Base-by-base conservation (phyloP, 2,888 invertebrate species). In the Siphlonurus alternatus region DNA sequence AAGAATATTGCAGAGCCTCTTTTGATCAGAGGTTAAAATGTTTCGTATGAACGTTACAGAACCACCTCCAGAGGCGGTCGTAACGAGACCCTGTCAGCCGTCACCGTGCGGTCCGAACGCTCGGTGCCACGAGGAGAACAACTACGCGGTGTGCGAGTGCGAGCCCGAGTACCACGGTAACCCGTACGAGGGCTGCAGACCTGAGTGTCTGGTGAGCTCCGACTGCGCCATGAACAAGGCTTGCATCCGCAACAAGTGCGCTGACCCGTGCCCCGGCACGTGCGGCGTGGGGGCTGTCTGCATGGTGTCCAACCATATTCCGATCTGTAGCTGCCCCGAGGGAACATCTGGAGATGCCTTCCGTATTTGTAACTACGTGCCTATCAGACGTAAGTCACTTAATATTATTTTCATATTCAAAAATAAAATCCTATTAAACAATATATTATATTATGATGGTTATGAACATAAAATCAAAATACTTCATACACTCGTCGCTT, bases 81-180 rank as follows among this genome's bases (percentile, higher is more conserved):
- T n/a, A n/a, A n/a, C 53, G 10, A 10, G n/a, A 20, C 69, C 68
- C 22, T 69, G 69, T 61, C 19, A 65, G 38, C 69, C 69, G 3
- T 64, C 64, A n/a, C 65, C 65, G n/a, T 65, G 65, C 22, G 65
- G 65, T 10, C 54, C 65, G 18, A 65, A 65, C 53, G 63, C 65
- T 19, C 53, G 25, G n/a, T 65, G 65, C 25, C 54, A 62, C 23
- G 54, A 61, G 51, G 64, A 61, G 19, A 61, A 59, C 10, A 53
- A 51, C 18, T 61, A 67, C 51, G 66, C 69, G 2, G 61, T 67
- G 18, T 73, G 73, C 63, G 69, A 70, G 68, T 93, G 93, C 72
- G 74, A 84, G n/a, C 82, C 83, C 63, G 83, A 83, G 69, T 92
- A 89, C 72, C 79, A 88, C 61, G 92, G 91, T 51, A 82, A 82